Conservation (phyloP, 2,888 invertebrate genomes). For the Latrodectus elegans region DNA sequence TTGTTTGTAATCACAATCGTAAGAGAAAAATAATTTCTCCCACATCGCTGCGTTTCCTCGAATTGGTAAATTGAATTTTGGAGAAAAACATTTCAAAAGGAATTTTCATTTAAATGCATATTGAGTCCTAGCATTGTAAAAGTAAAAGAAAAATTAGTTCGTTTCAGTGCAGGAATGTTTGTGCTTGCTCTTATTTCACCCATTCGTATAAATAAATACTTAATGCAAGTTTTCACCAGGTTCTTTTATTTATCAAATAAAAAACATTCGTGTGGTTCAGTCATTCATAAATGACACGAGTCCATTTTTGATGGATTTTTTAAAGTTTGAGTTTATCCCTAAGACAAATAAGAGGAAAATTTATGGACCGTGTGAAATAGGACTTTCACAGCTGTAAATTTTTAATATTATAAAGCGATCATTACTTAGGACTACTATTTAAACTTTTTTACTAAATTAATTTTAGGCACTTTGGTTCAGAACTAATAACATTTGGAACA, state of each 20-base stretch:
- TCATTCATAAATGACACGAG: constrained; percentile 1
- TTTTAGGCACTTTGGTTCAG: no score
- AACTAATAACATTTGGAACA: no score
- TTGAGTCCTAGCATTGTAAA: constrained; percentile 42
- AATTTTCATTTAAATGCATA: constrained; percentile 62
- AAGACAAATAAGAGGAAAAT: no score
- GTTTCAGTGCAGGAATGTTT: not conserved
- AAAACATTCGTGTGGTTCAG: not conserved
- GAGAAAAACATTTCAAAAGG: constrained; percentile 11
- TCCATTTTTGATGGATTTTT: constrained; percentile 4
- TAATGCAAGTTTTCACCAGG: constrained; percentile 3
- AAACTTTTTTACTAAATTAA: no score
- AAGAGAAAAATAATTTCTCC: constrained; percentile 7
- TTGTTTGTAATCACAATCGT: constrained; percentile 50
- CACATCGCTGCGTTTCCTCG: constrained; percentile 9
- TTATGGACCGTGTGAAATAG: no score
- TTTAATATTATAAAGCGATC: no score
- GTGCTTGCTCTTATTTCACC: not conserved
- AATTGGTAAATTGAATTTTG: constrained; percentile 62
- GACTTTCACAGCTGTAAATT: no score
- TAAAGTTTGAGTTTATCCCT: not conserved
- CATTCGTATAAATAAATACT: constrained; percentile 54
- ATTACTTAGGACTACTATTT: no score
- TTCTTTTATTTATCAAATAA: constrained; percentile 34
- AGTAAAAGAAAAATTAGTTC: constrained; percentile 52